phyloP scores from a whole-genome alignment of 2,113 vertebrate genomes.

The Peucedramus taeniatus region DNA sequence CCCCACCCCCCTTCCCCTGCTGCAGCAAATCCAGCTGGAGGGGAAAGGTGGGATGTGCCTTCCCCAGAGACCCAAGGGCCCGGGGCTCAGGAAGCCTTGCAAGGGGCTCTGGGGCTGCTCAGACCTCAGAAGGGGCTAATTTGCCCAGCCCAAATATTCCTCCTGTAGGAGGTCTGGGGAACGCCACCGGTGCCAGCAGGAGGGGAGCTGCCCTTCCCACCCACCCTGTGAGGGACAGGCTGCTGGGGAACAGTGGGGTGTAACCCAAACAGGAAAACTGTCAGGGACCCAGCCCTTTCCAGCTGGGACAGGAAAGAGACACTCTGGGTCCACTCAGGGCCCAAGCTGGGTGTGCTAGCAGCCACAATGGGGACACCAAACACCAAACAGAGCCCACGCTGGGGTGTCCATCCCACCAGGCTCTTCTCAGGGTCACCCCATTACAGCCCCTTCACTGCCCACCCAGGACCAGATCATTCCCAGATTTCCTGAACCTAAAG shows the following conservation, averaged over 20 bases:
- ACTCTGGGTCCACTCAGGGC: background rate
- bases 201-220: background rate
- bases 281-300: conserved; percentile 12
- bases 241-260: background rate
- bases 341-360: rapidly evolving
- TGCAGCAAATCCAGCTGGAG: background rate
- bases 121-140: rapidly evolving
- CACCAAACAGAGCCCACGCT: rapidly evolving
- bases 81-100: background rate
- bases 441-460: background rate
- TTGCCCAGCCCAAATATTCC: background rate
- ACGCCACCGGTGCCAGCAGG: background rate
- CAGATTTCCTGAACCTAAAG: background rate
- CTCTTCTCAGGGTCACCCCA: background rate
- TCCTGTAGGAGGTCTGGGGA: background rate
- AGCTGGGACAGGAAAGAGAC: conserved; percentile 2
- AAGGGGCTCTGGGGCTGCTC: background rate
- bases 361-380: background rate
- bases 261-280: conserved; percentile 37
- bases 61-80: rapidly evolving
- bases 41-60: background rate
- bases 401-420: background rate
- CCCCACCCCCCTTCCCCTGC: rapidly evolving
- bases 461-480: background rate
- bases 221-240: background rate